Percentiles rank a stretch among this genome's conserved stretches.
Evolutionary conservation across 2,888 invertebrate genomes (phyloP).

Genomic region (Cephonodes hylas): DNA sequence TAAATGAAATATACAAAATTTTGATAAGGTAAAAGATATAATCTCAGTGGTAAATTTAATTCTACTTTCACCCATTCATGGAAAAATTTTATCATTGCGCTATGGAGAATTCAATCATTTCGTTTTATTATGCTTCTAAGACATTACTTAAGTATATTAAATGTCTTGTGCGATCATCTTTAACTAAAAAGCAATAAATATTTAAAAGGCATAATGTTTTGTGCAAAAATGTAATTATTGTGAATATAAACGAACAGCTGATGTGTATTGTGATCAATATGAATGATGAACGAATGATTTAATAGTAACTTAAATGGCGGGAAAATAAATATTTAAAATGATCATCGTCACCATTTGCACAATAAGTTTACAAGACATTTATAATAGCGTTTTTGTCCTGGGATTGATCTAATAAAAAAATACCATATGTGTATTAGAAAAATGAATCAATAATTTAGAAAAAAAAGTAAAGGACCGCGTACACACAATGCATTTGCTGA

Average conservation of each 20-base stretch:
- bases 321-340: neutral
- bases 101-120: neutral
- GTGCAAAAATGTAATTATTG: neutral
- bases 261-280: neutral
- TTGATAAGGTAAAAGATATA: neutral
- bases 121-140: neutral
- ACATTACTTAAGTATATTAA: neutral
- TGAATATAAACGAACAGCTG: neutral
- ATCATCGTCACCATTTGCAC: neutral
- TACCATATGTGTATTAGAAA: too few relatives aligned
- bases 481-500: neutral
- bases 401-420: too few relatives aligned
- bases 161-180: neutral
- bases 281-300: neutral
- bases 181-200: too few relatives aligned
- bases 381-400: too few relatives aligned
- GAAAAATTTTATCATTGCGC: neutral
- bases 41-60: neutral
- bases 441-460: too few relatives aligned
- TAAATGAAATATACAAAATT: neutral
- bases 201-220: too few relatives aligned
- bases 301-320: neutral
- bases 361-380: too few relatives aligned
- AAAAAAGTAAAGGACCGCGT: too few relatives aligned
- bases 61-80: neutral